Conservation (phyloP, 2,113 vertebrate species). For the Corythornis cristatus region DNA sequence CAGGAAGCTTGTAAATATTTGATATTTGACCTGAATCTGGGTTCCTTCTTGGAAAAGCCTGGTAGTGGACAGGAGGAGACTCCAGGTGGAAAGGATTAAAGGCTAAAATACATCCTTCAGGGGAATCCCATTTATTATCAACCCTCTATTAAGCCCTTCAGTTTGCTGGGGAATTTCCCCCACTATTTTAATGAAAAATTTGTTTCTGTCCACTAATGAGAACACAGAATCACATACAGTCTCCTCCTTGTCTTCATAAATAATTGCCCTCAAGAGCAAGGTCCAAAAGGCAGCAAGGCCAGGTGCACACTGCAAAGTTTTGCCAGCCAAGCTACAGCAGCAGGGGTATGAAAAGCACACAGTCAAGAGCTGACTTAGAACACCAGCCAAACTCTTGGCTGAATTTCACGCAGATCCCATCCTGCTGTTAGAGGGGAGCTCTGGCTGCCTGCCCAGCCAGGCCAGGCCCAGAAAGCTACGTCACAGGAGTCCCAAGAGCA, state of each 20-base stretch:
- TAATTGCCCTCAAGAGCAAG: background rate
- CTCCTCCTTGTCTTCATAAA: background rate
- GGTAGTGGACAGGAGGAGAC: background rate
- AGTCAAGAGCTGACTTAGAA: background rate
- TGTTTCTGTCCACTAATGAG: background rate
- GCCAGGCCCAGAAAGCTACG: background rate
- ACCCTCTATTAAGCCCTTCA: background rate
- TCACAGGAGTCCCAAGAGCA: fast-evolving
- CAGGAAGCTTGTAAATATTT: background rate
- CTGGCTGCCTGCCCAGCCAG: background rate
- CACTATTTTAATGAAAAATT: background rate
- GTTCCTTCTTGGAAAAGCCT: background rate
- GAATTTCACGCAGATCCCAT: background rate
- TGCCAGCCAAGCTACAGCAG: background rate
- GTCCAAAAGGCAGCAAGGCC: background rate
- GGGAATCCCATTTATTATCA: background rate
- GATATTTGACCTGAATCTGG: background rate
- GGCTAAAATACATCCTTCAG: background rate
- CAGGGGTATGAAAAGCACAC: background rate
- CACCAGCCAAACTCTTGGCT: background rate
- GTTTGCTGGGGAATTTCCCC: background rate
- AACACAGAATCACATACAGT: background rate
- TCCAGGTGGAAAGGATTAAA: background rate
- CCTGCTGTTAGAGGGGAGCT: background rate
- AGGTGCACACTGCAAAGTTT: background rate